Percentiles rank a stretch among this genome's conserved stretches.
Conservation (phyloP, 2,888 invertebrate genomes). For the Rapana venosa region DNA sequence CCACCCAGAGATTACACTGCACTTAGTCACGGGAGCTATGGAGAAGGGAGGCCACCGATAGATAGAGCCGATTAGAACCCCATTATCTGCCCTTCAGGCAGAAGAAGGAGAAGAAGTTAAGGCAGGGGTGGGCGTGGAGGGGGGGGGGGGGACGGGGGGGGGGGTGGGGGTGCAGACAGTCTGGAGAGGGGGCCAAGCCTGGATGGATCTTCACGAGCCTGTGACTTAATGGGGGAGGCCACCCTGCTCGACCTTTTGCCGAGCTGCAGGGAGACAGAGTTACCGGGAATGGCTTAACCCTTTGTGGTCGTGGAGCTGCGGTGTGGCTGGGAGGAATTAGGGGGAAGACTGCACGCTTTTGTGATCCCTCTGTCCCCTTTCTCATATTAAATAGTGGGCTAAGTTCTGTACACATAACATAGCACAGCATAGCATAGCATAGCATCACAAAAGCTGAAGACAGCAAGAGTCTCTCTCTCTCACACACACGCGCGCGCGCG, state of each 20-base stretch:
- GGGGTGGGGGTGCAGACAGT: neutral
- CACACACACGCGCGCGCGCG: no score
- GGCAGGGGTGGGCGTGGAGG: no score
- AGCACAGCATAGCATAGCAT: no score
- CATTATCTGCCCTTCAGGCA: neutral
- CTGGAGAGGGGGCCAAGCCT: neutral
- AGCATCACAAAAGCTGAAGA: no score
- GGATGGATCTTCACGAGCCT: neutral
- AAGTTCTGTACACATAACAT: no score
- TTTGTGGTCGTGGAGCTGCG: neutral
- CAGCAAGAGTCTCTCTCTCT: no score
- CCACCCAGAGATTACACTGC: neutral
- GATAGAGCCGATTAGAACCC: slow-evolving; percentile 16
- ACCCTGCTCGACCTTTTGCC: slow-evolving; percentile 1
- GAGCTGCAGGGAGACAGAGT: neutral
- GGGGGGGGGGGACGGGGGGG: neutral
- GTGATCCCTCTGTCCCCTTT: slow-evolving; percentile 6
- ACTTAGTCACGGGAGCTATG: neutral
- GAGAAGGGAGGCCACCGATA: neutral
- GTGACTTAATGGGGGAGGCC: neutral
- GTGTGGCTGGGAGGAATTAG: no score
- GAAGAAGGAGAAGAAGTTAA: no score
- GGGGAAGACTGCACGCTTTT: neutral
- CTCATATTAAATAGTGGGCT: no score
- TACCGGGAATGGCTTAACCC: neutral